Conservation (phyloP, 1,140 invertebrate genomes). For the Aphidius gifuensis region DNA sequence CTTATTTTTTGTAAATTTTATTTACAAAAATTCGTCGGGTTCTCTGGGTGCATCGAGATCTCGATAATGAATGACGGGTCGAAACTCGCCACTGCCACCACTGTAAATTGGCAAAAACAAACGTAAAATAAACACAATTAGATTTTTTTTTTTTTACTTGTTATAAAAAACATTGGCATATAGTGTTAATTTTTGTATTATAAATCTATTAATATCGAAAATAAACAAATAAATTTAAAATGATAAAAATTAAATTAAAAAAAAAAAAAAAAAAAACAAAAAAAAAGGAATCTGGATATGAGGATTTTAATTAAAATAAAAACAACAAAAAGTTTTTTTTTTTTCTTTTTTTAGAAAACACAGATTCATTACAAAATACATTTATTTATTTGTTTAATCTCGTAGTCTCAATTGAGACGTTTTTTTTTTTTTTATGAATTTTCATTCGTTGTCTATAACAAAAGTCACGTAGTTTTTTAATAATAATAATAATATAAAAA, state of each 20-base stretch:
- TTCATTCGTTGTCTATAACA: no score
- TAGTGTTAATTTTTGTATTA: neutral
- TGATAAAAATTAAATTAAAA: conserved; percentile 9
- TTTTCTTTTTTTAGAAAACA: no score
- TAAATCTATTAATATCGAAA: conserved; percentile 15
- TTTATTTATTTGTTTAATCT: no score
- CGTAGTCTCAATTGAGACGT: no score
- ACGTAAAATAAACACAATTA: conserved; percentile 10
- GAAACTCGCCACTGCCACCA: conserved; percentile 71
- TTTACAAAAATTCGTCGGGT: conserved; percentile 77
- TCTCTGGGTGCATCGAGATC: conserved; percentile 88
- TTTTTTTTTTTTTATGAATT: no score
- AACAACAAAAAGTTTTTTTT: no score
- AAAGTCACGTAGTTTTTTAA: no score
- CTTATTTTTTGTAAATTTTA: conserved; percentile 2
- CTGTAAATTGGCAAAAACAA: conserved; percentile 51
- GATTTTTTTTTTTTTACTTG: neutral
- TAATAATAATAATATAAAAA: no score
- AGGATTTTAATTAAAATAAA: no score
- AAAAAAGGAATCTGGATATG: conserved; percentile 27
- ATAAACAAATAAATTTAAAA: conserved; percentile 22
- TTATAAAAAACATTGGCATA: no score
- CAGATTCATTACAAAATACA: no score
- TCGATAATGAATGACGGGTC: conserved; percentile 85
- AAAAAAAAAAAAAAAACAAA: conserved; percentile 27